phyloP scores from a whole-genome alignment of 23 tunicate genomes.

The Styela plicata region DNA sequence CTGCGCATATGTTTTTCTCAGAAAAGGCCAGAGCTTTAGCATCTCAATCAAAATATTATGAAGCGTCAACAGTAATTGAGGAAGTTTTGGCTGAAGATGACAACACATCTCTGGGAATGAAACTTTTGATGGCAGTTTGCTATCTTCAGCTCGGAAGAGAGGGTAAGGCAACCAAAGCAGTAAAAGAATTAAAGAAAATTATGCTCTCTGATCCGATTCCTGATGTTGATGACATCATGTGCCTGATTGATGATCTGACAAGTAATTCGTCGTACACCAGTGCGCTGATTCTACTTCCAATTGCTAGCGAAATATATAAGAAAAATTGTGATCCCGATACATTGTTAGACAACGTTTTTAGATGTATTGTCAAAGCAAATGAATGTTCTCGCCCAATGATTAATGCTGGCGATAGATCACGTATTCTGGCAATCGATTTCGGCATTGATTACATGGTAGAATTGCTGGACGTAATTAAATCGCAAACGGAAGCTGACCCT shows the following conservation, averaged over 20 bases:
- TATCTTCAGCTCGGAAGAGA: neutral
- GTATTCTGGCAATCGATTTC: neutral
- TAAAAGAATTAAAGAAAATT: neutral
- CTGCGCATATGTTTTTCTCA: too few relatives aligned
- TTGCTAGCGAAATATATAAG: neutral
- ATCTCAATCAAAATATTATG: conserved; percentile 1
- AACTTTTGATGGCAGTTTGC: neutral
- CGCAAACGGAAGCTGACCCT: neutral
- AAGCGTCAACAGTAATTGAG: neutral
- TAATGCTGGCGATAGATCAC: conserved; percentile 3
- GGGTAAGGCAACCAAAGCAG: neutral
- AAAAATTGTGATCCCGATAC: neutral
- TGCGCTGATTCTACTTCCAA: conserved; percentile 1
- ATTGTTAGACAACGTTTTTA: neutral
- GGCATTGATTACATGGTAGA: neutral
- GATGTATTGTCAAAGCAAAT: neutral
- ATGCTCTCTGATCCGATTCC: neutral
- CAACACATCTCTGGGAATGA: neutral
- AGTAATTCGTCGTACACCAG: neutral
- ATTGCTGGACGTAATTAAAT: neutral
- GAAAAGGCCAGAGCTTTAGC: conserved; percentile 1
- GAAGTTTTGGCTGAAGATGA: neutral
- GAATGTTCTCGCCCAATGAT: neutral
- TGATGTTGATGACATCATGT: neutral
- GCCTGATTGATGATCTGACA: neutral